A percentile compares a stretch with the other conserved stretches of the same genome.
These are phyloP conservation scores for Xestia rhomboidea DNA, from an alignment of 2,888 invertebrate species.

Conservation along the genomic window DNA sequence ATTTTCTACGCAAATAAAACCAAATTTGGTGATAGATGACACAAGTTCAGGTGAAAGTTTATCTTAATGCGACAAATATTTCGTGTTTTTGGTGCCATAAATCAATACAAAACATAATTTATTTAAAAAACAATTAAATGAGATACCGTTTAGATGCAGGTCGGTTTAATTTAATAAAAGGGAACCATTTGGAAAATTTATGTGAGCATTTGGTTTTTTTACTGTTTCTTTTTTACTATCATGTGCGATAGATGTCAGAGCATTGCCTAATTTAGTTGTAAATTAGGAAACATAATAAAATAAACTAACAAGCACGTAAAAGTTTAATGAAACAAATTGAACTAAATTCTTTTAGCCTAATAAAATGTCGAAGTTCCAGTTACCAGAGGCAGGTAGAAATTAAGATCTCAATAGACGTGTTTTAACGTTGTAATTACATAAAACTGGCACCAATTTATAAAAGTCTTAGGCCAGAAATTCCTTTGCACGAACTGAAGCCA, in stretches of 20 bases:
- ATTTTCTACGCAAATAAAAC: constrained; percentile 53
- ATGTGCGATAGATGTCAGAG: not conserved
- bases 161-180: constrained; percentile 7
- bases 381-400: not conserved
- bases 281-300: constrained; percentile 16
- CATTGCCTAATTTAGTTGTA: constrained; percentile 11
- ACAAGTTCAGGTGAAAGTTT: constrained; percentile 46
- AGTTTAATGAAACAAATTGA: constrained; percentile 10
- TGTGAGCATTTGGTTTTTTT: constrained; percentile 28
- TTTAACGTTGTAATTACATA: not conserved
- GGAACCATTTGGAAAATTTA: constrained; percentile 38
- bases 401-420: not conserved
- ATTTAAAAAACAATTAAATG: constrained; percentile 25
- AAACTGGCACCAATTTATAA: not conserved
- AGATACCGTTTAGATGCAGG: constrained; percentile 11
- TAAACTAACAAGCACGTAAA: not conserved
- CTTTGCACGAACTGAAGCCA: not conserved
- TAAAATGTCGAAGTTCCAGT: not conserved
- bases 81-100: constrained; percentile 25
- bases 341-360: constrained; percentile 10
- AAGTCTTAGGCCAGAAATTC: not conserved
- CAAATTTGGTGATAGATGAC: constrained; percentile 34
- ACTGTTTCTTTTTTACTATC: constrained; percentile 18
- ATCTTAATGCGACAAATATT: constrained; percentile 21
- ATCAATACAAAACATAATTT: constrained; percentile 34